Evolutionary conservation across 2,888 invertebrate genomes (phyloP), one percentile per base, ranked within the genome.

Genomic region (Aphidoletes aphidimyza): DNA sequence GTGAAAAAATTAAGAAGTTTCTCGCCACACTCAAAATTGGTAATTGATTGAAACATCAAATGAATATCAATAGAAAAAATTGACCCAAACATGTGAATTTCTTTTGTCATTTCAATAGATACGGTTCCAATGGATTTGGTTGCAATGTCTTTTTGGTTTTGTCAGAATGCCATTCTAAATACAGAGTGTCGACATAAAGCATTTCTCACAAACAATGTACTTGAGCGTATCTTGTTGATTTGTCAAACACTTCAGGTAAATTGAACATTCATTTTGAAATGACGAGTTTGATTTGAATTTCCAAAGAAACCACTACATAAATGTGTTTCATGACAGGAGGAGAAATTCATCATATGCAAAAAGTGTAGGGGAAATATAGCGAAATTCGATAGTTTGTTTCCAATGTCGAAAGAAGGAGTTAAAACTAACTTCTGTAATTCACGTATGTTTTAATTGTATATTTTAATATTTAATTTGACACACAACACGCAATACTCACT

Each of bases 1-100:
- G 90, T 85, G 88, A 91, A 87, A 88, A 90, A 85, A 89, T 90
- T 19, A 88, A 89, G 49, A 87, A 88, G 78, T 89, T 88, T 85
- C 86, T 90, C 26, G 88, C 88, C 34, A 85, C 88, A 47, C 88
- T 89, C 78, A 89, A 89, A 85, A 88, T 89, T 59, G 88, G 49
- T 69, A 39, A 84, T n/a, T n/a, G n/a, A n/a, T n/a, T n/a, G n/a
- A n/a, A n/a, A n/a, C n/a, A n/a, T n/a, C n/a, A n/a, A n/a, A n/a
- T n/a, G n/a, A n/a, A n/a, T n/a, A n/a, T n/a, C n/a, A n/a, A n/a
- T n/a, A n/a, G n/a, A n/a, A n/a, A n/a, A n/a, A n/a, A n/a, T n/a
- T n/a, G n/a, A n/a, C n/a, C n/a, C n/a, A n/a, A n/a, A n/a, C n/a
- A n/a, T n/a, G n/a, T n/a, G n/a, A n/a, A n/a, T n/a, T n/a, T n/a